Percentiles rank a stretch among this genome's conserved stretches.
Evolutionary conservation across 2,113 vertebrate species (phyloP).

Genomic region (Pseudorasbora parva): DNA sequence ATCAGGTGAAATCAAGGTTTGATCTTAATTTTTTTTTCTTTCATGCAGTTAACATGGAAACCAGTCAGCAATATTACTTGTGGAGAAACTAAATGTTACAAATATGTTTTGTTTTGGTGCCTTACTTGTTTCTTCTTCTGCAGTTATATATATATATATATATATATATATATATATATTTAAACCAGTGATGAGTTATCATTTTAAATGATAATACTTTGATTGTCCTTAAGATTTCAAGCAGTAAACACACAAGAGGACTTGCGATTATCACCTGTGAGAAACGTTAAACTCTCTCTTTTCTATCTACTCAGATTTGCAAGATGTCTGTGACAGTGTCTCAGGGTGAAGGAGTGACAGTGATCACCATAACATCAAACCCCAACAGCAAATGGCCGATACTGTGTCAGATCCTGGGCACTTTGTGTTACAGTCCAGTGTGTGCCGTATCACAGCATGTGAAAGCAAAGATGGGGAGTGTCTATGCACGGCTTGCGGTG

Average conservation of each 20-base stretch:
- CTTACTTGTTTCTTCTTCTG: no score
- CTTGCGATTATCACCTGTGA: background rate
- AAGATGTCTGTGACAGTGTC: constrained; percentile 67
- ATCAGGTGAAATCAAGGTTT: no score
- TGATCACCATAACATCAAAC: constrained; percentile 66
- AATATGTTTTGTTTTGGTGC: no score
- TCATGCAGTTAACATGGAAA: no score
- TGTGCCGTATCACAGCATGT: constrained; percentile 60
- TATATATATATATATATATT: no score
- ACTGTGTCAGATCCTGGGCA: constrained; percentile 66
- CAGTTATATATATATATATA: no score
- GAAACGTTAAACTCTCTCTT: background rate
- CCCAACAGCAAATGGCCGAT: constrained; percentile 60
- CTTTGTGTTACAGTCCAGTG: constrained; percentile 66
- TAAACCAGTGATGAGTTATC: no score
- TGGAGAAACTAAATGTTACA: no score
- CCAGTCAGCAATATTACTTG: no score
- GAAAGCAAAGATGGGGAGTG: constrained; percentile 15
- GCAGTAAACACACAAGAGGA: background rate
- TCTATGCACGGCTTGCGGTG: constrained; percentile 66
- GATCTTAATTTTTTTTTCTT: no score
- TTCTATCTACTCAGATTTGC: background rate
- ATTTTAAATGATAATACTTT: background rate
- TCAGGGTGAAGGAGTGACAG: constrained; percentile 62
- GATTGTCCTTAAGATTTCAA: background rate